Conservation (phyloP, 2,888 invertebrate genomes). For the Ormyrus labotus region DNA sequence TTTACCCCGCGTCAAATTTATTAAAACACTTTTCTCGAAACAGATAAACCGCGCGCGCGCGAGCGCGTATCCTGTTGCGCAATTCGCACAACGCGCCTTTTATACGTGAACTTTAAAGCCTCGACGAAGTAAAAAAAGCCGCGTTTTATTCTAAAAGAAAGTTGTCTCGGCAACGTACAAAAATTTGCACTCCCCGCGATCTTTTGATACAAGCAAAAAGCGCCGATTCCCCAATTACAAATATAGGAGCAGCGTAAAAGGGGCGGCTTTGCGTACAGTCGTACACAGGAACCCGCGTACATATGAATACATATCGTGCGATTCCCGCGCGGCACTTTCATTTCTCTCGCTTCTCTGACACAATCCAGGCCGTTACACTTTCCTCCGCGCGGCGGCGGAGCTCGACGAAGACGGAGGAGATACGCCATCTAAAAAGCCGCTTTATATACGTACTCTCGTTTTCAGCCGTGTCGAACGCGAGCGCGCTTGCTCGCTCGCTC, state of each 20-base stretch:
- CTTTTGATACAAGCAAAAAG: not conserved
- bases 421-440: constrained; percentile 58
- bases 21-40: constrained; percentile 21
- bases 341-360: constrained; percentile 72
- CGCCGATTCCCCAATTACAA: not conserved
- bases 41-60: not conserved
- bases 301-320: constrained; percentile 37
- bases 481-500: too few relatives aligned
- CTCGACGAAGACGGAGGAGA: constrained; percentile 37
- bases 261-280: too few relatives aligned
- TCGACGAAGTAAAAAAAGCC: not conserved
- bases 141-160: not conserved
- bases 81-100: constrained; percentile 5
- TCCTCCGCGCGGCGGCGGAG: constrained; percentile 59
- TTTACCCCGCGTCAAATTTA: not conserved
- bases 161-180: not conserved
- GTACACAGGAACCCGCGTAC: too few relatives aligned
- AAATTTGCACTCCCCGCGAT: not conserved
- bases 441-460: constrained; percentile 62
- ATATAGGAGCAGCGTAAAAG: not conserved
- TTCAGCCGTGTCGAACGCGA: constrained; percentile 57
- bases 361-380: constrained; percentile 71
- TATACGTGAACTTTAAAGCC: not conserved
- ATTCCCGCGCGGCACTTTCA: constrained; percentile 67
- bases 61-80: not conserved